Percentiles rank a stretch among this genome's conserved stretches.
These are phyloP conservation scores for Passerculus sandwichensis DNA, from an alignment of 2,797 vertebrate species.

Conservation along the genomic window DNA sequence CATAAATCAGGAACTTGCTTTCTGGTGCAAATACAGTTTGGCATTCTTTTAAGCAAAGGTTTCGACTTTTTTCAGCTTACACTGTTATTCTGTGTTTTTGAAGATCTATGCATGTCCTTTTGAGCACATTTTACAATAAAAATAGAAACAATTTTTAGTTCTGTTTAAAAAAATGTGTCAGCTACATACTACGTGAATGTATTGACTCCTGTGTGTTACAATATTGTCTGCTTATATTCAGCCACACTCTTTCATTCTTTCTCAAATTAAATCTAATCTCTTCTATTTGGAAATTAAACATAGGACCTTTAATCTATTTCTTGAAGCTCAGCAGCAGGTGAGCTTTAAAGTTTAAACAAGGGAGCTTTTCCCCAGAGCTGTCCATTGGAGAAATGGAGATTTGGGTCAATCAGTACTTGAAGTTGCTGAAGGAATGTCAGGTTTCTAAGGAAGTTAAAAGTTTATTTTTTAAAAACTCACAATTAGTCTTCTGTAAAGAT, in stretches of 20 bases:
- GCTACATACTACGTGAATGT: not conserved
- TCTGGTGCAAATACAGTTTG: not conserved
- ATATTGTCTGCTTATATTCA: not conserved
- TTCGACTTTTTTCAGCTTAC: not conserved
- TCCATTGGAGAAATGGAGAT: not conserved
- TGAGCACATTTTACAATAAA: not conserved
- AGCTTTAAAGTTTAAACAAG: not conserved
- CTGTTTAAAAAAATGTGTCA: not conserved
- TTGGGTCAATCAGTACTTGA: not conserved
- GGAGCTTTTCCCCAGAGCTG: not conserved
- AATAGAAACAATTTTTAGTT: not conserved
- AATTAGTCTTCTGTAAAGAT: not conserved
- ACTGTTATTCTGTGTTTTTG: not conserved
- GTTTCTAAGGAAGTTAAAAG: not conserved
- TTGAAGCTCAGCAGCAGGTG: not conserved
- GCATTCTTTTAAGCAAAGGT: not conserved
- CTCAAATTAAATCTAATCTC: not conserved
- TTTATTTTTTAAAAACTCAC: not conserved
- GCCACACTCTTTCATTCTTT: not conserved
- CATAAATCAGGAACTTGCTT: not conserved
- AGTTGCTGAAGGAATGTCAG: not conserved
- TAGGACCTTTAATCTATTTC: not conserved
- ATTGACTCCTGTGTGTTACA: rapidly evolving
- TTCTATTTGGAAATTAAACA: not conserved
- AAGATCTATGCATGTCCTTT: not conserved